Percentiles rank a stretch among this genome's conserved stretches.
Conservation (phyloP, 2,113 vertebrate genomes). For the Rhinopithecus roxellana region DNA sequence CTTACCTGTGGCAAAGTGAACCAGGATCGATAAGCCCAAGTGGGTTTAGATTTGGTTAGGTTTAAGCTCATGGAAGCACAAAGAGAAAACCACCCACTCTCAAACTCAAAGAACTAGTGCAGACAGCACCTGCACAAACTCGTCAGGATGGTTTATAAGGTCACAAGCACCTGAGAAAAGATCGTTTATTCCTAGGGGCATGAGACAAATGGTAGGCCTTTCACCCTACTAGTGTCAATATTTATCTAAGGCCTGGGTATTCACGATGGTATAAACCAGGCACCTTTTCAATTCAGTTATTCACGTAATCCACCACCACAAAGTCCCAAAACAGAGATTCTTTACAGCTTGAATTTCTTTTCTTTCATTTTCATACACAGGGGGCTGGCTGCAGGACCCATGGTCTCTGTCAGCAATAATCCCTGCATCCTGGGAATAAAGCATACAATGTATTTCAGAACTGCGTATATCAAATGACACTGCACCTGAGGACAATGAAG, state of each 20-base stretch:
- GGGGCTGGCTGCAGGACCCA: background rate
- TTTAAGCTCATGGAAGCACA: conserved; percentile 18
- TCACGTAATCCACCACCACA: conserved; percentile 59
- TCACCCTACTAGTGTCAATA: conserved; percentile 80
- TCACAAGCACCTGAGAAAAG: conserved; percentile 51
- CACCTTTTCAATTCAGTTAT: conserved; percentile 64
- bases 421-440: background rate
- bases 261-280: conserved; percentile 63
- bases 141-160: conserved; percentile 64
- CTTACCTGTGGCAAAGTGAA: background rate
- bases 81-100: conserved; percentile 42
- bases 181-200: conserved; percentile 74
- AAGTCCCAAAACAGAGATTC: conserved; percentile 63
- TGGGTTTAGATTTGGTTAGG: background rate
- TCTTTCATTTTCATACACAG: conserved; percentile 25
- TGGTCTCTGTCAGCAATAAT: background rate
- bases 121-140: conserved; percentile 70
- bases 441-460: conserved; percentile 16
- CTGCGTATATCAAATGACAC: conserved; percentile 3
- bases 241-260: conserved; percentile 79
- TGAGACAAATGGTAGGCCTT: conserved; percentile 67
- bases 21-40: background rate
- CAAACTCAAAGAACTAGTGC: background rate
- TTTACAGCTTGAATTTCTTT: conserved; percentile 61
- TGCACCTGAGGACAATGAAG: background rate